These are phyloP conservation scores for Nesogale talazaci DNA, from an alignment of 2,113 vertebrate species.

Conservation along the genomic window DNA sequence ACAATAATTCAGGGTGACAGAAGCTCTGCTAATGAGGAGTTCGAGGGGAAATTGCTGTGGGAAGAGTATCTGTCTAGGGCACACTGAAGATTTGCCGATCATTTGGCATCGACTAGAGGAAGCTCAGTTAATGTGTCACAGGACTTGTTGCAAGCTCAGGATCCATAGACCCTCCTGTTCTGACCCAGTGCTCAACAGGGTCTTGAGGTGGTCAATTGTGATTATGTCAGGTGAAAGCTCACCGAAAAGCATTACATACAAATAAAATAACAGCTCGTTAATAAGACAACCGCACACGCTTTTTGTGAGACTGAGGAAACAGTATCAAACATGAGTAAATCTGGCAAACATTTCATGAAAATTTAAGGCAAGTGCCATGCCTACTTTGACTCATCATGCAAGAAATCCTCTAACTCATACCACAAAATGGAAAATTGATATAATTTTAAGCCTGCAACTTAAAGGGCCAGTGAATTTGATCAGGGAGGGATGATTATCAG, in stretches of 20 bases:
- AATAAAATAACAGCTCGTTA: conserved; percentile 2
- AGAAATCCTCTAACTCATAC: background rate
- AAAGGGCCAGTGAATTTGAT: background rate
- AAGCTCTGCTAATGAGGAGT: background rate
- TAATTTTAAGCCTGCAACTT: background rate
- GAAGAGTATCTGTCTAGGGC: background rate
- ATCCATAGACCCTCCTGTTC: background rate
- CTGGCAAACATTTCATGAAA: background rate
- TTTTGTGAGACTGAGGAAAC: conserved; percentile 3
- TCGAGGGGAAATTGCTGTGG: background rate
- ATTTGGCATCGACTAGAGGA: background rate
- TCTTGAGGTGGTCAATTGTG: background rate
- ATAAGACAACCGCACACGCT: background rate
- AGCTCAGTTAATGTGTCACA: background rate
- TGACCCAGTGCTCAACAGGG: background rate
- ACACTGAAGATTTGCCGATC: background rate
- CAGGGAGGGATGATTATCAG: background rate
- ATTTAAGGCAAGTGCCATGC: background rate
- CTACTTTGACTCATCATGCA: background rate
- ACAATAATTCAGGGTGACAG: background rate
- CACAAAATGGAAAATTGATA: background rate
- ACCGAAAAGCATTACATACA: background rate
- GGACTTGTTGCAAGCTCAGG: background rate
- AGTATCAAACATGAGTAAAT: background rate
- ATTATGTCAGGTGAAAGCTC: background rate